Percentiles rank a stretch among this genome's conserved stretches.
These are phyloP conservation scores for Chymomyza fuscimana DNA, from an alignment of 2,888 invertebrate genomes.

Conservation along the genomic window DNA sequence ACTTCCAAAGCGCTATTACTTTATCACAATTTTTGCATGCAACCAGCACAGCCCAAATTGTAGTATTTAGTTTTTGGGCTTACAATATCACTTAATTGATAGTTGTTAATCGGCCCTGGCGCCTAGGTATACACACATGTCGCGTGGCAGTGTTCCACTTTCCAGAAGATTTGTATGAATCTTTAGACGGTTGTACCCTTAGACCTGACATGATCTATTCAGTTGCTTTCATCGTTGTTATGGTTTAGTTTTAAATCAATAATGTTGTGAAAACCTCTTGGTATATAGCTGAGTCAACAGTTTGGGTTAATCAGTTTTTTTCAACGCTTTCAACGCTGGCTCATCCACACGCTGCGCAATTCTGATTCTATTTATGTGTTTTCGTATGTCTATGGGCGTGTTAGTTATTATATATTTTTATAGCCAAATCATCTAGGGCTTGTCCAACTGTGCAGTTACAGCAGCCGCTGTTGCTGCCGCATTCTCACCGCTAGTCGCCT, in stretches of 20 bases:
- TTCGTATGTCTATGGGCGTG: not conserved
- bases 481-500: not conserved
- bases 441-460: slow-evolving; percentile 44
- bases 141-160: too few relatives aligned
- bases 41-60: not conserved
- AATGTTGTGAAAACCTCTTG: not conserved
- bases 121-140: too few relatives aligned
- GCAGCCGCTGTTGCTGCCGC: slow-evolving; percentile 9
- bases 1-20: not conserved
- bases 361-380: not conserved
- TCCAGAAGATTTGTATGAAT: too few relatives aligned
- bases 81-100: too few relatives aligned
- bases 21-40: not conserved
- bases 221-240: not conserved
- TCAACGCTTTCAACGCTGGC: not conserved
- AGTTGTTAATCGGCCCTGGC: too few relatives aligned
- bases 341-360: not conserved
- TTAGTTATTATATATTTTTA: not conserved
- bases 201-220: not conserved
- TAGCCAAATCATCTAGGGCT: slow-evolving; percentile 34
- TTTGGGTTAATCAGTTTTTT: not conserved
- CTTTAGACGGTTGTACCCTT: not conserved
- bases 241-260: not conserved
- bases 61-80: too few relatives aligned
- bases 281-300: not conserved